Evolutionary conservation across 2,113 vertebrate species (phyloP).

Genomic region (Herpailurus yagouaroundi): DNA sequence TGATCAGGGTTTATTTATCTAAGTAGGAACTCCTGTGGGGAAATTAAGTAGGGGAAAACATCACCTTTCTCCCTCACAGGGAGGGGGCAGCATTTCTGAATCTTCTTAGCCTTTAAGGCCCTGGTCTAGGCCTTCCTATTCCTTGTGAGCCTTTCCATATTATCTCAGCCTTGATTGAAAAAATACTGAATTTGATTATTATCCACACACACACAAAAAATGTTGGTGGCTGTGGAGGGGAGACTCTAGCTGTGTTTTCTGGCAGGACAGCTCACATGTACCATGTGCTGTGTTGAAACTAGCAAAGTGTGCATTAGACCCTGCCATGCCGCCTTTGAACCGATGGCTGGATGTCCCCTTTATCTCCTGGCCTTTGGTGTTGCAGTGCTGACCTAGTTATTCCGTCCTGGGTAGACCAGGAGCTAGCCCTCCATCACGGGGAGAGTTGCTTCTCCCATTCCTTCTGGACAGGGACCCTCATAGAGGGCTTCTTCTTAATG

Average conservation of each 20-base stretch:
- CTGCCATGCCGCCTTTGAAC: neutral
- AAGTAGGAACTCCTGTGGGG: constrained; percentile 21
- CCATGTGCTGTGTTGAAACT: neutral
- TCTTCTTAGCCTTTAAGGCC: neutral
- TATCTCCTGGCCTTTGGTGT: neutral
- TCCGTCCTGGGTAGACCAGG: neutral
- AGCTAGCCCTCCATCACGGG: neutral
- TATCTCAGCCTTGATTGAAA: neutral
- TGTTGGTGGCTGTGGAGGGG: neutral
- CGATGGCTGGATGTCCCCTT: neutral
- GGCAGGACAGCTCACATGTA: rapidly evolving
- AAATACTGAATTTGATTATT: neutral
- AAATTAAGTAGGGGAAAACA: neutral
- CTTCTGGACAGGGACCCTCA: neutral
- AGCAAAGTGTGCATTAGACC: neutral
- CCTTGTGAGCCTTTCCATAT: neutral
- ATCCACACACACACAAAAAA: neutral
- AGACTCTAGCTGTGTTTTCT: neutral
- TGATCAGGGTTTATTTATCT: constrained; percentile 37
- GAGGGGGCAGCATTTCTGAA: neutral
- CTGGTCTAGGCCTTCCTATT: neutral
- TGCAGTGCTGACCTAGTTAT: neutral
- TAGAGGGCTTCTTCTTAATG: neutral
- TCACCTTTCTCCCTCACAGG: neutral
- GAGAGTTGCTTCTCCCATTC: neutral